phyloP scores from a whole-genome alignment of 2,888 invertebrate genomes.

The Eristalis pertinax region DNA sequence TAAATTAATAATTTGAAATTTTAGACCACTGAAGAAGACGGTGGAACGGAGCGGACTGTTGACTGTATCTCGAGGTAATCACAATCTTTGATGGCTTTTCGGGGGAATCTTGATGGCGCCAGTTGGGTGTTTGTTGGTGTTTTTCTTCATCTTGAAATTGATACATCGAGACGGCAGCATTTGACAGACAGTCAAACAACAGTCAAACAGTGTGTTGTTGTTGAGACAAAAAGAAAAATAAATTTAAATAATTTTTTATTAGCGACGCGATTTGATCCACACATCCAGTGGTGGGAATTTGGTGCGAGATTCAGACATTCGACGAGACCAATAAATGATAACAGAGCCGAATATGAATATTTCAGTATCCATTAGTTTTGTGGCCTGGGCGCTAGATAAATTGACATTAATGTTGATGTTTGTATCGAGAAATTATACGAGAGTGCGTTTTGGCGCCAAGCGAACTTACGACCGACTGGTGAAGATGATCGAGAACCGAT shows the following conservation, averaged over 20 bases:
- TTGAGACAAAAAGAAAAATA: neutral
- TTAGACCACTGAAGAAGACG: conserved; percentile 12
- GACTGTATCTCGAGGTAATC: conserved; percentile 55
- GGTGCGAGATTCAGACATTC: neutral
- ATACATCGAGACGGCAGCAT: conserved; percentile 42
- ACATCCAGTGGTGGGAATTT: neutral
- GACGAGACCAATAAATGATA: conserved; percentile 39
- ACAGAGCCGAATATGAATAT: conserved; percentile 21
- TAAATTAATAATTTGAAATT: conserved; percentile 66
- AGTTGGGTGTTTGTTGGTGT: conserved; percentile 14
- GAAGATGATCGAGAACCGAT: neutral
- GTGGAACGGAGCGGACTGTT: neutral
- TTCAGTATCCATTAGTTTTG: conserved; percentile 26
- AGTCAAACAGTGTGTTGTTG: too few species aligned
- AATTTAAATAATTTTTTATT: conserved; percentile 67
- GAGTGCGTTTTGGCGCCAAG: neutral
- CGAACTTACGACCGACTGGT: neutral
- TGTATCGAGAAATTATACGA: conserved; percentile 13
- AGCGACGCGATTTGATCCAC: neutral
- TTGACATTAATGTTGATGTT: conserved; percentile 14
- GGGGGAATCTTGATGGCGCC: conserved; percentile 67
- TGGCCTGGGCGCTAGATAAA: neutral
- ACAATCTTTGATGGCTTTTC: conserved; percentile 61
- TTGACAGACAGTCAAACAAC: conserved; percentile 30
- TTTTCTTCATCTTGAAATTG: conserved; percentile 62